Conservation (phyloP, 2,113 vertebrate species). For the Phyllostomus discolor region DNA sequence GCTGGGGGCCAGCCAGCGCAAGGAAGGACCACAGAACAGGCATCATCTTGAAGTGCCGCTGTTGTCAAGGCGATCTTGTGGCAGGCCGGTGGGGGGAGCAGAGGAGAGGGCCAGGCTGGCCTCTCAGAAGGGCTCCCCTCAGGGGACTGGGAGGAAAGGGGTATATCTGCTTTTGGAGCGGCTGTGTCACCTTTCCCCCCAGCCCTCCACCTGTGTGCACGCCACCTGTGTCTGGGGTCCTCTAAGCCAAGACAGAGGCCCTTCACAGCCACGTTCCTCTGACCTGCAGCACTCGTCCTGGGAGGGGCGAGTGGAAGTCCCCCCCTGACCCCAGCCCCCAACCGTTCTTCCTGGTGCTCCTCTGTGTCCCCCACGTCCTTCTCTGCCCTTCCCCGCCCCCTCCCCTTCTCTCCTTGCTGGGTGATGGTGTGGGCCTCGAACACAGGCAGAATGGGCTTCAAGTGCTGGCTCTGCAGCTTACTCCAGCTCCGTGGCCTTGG, state of each 20-base stretch:
- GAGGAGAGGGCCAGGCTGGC: neutral
- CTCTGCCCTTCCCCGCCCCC: neutral
- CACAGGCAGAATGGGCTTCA: too few relatives aligned
- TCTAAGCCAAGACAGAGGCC: neutral
- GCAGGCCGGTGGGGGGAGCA: neutral
- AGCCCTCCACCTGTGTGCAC: accelerated
- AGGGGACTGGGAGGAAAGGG: too few relatives aligned
- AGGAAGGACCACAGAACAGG: neutral
- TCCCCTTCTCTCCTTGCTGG: neutral
- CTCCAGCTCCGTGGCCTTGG: neutral
- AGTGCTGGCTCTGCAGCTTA: too few relatives aligned
- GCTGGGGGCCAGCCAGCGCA: neutral
- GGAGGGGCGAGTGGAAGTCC: neutral
- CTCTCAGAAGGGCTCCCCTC: too few relatives aligned
- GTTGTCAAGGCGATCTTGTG: neutral
- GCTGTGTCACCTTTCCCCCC: neutral
- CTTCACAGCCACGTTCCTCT: neutral
- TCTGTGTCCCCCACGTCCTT: neutral
- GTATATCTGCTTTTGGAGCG: neutral
- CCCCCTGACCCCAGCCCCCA: neutral
- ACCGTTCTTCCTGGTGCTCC: neutral
- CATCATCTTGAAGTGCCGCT: slow-evolving; percentile 41
- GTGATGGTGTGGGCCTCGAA: neutral
- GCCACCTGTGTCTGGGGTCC: neutral
- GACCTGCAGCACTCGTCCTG: accelerated